Evolutionary conservation across 2,797 vertebrate genomes (phyloP).

Genomic region (Tapera naevia): DNA sequence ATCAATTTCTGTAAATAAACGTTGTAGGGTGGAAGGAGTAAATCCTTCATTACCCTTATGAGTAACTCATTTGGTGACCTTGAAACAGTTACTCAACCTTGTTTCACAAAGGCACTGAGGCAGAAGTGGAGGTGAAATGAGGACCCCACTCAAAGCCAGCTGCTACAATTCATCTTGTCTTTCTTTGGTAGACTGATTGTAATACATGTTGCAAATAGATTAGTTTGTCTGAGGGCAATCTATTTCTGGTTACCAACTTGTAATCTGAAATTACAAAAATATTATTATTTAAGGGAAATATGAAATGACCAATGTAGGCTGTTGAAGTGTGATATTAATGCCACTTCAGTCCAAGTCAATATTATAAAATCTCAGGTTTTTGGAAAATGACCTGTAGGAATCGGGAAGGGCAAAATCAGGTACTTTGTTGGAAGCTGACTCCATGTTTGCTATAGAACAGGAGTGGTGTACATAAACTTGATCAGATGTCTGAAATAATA

Average conservation of each 20-base stretch:
- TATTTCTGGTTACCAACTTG: neutral
- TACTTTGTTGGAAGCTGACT: neutral
- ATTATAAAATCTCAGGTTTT: neutral
- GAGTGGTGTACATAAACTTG: neutral
- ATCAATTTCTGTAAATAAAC: conserved; percentile 1
- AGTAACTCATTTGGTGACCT: conserved; percentile 20
- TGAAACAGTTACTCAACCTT: conserved; percentile 24
- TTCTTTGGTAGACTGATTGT: neutral
- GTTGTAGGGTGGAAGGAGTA: neutral
- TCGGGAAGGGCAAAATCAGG: neutral
- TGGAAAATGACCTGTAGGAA: neutral
- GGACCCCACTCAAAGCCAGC: conserved; percentile 16
- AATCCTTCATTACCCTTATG: conserved; percentile 52
- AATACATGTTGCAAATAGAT: neutral
- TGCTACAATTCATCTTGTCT: neutral
- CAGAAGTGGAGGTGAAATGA: neutral
- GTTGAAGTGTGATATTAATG: neutral
- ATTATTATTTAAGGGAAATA: neutral
- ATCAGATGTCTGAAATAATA: neutral
- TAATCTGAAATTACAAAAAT: conserved; percentile 6
- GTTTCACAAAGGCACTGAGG: neutral
- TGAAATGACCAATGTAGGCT: neutral
- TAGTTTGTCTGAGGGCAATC: neutral
- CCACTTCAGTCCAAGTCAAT: rapidly evolving
- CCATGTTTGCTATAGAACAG: rapidly evolving